Percentiles rank a stretch among this genome's conserved stretches.
Evolutionary conservation across 2,888 invertebrate genomes (phyloP).

Genomic region (Diarsia brunnea): DNA sequence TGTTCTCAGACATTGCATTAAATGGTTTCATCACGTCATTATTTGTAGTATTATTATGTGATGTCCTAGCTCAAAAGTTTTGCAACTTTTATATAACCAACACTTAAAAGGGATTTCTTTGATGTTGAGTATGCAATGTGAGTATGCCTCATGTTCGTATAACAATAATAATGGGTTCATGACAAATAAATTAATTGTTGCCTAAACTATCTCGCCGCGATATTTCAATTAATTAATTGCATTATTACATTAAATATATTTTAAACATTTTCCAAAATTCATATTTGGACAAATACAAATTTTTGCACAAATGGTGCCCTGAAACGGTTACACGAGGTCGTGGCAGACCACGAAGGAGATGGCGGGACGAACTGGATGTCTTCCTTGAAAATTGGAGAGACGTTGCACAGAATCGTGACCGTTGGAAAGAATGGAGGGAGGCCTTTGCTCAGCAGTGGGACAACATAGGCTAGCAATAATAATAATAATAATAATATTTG

Average conservation of each 20-base stretch:
- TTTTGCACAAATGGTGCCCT: too few species aligned
- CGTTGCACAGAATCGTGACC: too few species aligned
- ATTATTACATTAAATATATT: not conserved
- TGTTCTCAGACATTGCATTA: not conserved
- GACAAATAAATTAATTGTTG: not conserved
- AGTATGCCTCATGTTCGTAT: not conserved
- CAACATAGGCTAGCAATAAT: too few species aligned
- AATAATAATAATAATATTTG: too few species aligned
- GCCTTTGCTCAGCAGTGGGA: too few species aligned
- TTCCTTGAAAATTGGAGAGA: too few species aligned
- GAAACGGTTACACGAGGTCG: too few species aligned
- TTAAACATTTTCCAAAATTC: not conserved
- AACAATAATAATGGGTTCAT: not conserved
- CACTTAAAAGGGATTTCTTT: not conserved
- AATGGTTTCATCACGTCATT: not conserved
- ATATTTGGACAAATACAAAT: not conserved
- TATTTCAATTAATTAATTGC: not conserved
- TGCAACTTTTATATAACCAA: not conserved
- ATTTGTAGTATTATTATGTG: not conserved
- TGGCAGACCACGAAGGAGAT: too few species aligned
- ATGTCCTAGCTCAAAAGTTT: not conserved
- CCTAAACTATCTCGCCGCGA: not conserved
- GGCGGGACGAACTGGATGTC: too few species aligned
- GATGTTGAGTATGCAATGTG: not conserved
- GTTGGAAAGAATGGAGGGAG: too few species aligned